Evolutionary conservation across 2,113 vertebrate genomes (phyloP).

Genomic region (Melanocharis versteri): DNA sequence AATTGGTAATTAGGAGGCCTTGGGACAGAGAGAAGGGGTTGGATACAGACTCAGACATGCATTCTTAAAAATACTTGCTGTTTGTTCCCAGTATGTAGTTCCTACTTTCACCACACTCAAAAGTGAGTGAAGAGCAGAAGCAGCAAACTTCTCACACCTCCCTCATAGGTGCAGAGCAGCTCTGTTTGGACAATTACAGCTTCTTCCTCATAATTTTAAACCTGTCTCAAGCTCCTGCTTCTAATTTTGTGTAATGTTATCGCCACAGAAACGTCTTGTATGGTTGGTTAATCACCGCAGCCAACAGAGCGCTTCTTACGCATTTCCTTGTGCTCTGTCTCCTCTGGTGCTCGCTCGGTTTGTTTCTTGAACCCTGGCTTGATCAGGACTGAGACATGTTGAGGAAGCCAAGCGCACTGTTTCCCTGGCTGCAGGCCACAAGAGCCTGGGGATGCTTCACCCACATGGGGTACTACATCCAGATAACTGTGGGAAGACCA

Average conservation of each 20-base stretch:
- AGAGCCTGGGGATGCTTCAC: background rate
- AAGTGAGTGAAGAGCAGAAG: background rate
- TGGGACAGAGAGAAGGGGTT: background rate
- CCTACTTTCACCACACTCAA: background rate
- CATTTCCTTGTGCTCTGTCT: background rate
- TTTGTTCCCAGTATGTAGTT: background rate
- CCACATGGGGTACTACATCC: fast-evolving
- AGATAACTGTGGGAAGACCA: background rate
- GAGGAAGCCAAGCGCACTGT: background rate
- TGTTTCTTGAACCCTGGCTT: fast-evolving
- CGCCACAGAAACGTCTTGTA: background rate
- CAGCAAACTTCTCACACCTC: background rate
- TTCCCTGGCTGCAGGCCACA: background rate
- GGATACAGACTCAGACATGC: background rate
- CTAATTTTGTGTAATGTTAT: background rate
- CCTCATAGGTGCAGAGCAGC: background rate
- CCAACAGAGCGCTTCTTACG: background rate
- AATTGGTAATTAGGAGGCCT: background rate
- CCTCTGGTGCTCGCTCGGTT: fast-evolving
- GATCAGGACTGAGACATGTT: background rate
- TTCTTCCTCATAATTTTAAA: background rate
- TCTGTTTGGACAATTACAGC: background rate
- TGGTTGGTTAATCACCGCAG: background rate
- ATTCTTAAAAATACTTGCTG: background rate
- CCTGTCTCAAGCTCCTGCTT: background rate